Evolutionary conservation across 2,113 vertebrate species (phyloP), one percentile per base, ranked within the genome.

Genomic region (Nannospalax galili): DNA sequence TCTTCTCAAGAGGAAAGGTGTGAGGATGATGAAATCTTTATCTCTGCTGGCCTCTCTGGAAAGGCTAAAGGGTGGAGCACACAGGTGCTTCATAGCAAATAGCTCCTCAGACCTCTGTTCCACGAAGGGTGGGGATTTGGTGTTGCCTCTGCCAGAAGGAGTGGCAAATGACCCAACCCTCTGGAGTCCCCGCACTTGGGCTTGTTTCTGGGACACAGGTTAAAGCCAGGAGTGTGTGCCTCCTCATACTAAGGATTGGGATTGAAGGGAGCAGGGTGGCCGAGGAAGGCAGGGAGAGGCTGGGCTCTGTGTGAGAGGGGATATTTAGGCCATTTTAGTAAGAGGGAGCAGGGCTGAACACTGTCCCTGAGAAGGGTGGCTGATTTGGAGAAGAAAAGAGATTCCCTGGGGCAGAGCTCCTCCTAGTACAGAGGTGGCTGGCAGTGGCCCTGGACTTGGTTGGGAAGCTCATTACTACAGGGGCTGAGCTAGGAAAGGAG

Each of bases 1-100:
- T 88, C 89, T 94, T 86, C 73, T 73, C 6, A 0, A 26, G 75
- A 90, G 90, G 74, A 73, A 84, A 79, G 70, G 42, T 45, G 45
- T 65, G 26, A 9, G 10, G 84, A 24, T 17, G 58, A 64, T 81
- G 92, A 96, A 69, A 87, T 88, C 73, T 93, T 96, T 97, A 92
- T 97, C 94, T 89, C 78, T 40, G 56, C 88, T 95, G 73, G 11
- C 74, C 67, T n/a, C 56, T 78, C 64, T 67, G 26, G 6, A 9
- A 24, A 72, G 70, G 85, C 88, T 74, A 26, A 62, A 48, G 77
- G 77, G 74, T 62, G 74, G 70, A 74, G 84, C 70, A 20, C 12
- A 26, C 45, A 7, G 87, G 80, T 2, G 3, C 32, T 84, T 81
- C 72, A 58, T 24, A 87, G 89, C 40, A 72, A 58, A 74, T 9